Evolutionary conservation across 1,140 invertebrate genomes (phyloP), one percentile per base, ranked within the genome.

Genomic region (Drosophila quadrilineata): DNA sequence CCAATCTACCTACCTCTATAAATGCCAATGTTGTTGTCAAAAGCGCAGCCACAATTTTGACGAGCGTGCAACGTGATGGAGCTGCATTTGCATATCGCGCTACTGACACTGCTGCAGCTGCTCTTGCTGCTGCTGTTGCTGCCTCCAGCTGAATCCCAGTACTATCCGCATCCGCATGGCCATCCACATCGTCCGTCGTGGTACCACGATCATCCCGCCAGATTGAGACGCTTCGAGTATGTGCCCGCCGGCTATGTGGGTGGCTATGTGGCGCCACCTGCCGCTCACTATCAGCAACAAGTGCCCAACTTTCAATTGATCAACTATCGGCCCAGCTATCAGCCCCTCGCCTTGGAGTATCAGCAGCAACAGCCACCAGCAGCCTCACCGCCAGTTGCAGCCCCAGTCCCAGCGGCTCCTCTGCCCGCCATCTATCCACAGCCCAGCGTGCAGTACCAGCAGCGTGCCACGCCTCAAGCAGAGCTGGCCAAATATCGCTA

Each of bases 21-120:
- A 85, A 85, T 85, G 75, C 36, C 71, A 62, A 85, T 62, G 74
- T 56, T 71, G 62, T 66, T 79, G 79, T 85, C 79, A 85, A 86
- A 85, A 86, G n/a, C 71, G 54, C 52, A 75, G 80, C 79, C 79
- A 85, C 75, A 85, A 85, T 58, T 85, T 85, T 85, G 80, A 85
- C 71, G 52, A 79, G 45, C 64, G 40, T 75, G 75, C 71, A 65
- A 71, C 80, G 54, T 41, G 66, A 86, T 77, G 79, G 74, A 85
- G 53, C 74, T 74, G 53, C 31, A 22, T 12, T 8, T 50, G 29
- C 52, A 6, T 24, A 31, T 33, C 31, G 43, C 26, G 5, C 28
- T 72, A 3, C 3, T 54, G 0, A 21, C 31, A 0, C 22, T 69
- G 6, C 28, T 58, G 5, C 41, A 50, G 12, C 49, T 59, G 10